Base-by-base conservation (phyloP, 2,888 invertebrate genomes). In the Meiosimyza decipiens region DNA sequence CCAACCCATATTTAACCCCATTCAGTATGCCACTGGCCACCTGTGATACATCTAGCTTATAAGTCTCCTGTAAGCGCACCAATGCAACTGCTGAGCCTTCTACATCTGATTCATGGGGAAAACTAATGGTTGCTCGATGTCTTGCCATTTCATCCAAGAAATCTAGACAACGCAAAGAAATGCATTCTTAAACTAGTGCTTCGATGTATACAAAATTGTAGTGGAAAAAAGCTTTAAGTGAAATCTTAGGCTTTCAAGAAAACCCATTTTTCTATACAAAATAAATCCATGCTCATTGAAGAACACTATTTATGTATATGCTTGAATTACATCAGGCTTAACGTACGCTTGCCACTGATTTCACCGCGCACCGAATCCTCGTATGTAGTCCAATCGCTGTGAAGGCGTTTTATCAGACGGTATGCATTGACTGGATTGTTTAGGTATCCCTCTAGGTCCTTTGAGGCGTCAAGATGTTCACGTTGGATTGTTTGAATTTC, bases 391-490 rank as follows among this genome's bases (percentile, higher is more conserved):
- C 97, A 95, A 87, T 98, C 98, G 9, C 93, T 91, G 13, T 97
- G 96, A 80, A 98, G 90, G 80, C 97, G 91, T 88, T 98, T 98
- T 68, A 98, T 96, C 65, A 98, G 88, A 13, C 97, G 91, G 87
- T 96, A 98, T 3, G 97, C 97, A 87, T 97, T 98, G 80, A 98
- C 94, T 3, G 98, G 98, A 88, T 98, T 97, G 18, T 94, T 92
- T 74, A 97, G 89, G 84, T 96, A 96, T 79, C 91, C 91, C 65
- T 93, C 92, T 54, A 94, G 91, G 82, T 95, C 94, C 73, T 90
- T 89, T 82, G 92, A 90, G 0, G 95, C 95, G 80, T 89, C 91
- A 65, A 90, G 89, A 85, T 95, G 95, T 82, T 95, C 94, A 71
- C 88, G 89, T 82, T 91, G 90, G 83, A 94, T 95, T 75, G 91